Base-by-base conservation (phyloP, 2,888 invertebrate species). In the Drosophila trichaetosa region DNA sequence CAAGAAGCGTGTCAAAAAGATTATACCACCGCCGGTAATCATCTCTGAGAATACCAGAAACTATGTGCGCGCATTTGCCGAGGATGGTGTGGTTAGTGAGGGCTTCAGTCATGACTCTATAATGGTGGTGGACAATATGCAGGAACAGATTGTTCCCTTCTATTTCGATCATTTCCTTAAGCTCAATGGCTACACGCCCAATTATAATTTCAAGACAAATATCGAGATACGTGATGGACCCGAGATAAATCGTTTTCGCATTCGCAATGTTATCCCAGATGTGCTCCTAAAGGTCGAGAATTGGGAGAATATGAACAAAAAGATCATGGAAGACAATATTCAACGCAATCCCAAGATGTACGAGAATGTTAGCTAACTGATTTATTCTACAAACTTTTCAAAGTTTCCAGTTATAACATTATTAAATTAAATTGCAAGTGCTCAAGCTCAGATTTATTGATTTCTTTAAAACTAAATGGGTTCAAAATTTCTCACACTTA, bases 161-260 rank as follows among this genome's bases (percentile, higher is more conserved):
- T 92, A 93, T 57, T 93, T 93, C 48, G 93, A 93, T 80, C 91
- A 93, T 67, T 93, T 93, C 69, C 84, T 93, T 1, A 90, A 88
- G 51, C 24, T 92, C 4, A 91, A 93, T 40, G 92, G 92, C 16
- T 93, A 93, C 38, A 90, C 91, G 1, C 93, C 93, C 5, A 91
- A 90, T 65, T 93, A 93, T 64, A 91, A 92, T 66, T 93, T 93
- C 60, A 91, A 92, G 67, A 93, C 93, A 0, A 86, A 91, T 53
- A 68, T 92, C 10, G 93, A 93, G 68, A 1, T 85, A 1, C 88
- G 90, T 16, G 92, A 93, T 70, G 93, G 93, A 0, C 80, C 81
- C 0, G 93, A 93, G 75, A 54, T 83, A 0, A 85, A 89, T 18
- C 91, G 91, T 0, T 73, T 90, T 33, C 70, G 66, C 0, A 73